phyloP scores from a whole-genome alignment of 2,888 invertebrate genomes.

The Xanthia togata region DNA sequence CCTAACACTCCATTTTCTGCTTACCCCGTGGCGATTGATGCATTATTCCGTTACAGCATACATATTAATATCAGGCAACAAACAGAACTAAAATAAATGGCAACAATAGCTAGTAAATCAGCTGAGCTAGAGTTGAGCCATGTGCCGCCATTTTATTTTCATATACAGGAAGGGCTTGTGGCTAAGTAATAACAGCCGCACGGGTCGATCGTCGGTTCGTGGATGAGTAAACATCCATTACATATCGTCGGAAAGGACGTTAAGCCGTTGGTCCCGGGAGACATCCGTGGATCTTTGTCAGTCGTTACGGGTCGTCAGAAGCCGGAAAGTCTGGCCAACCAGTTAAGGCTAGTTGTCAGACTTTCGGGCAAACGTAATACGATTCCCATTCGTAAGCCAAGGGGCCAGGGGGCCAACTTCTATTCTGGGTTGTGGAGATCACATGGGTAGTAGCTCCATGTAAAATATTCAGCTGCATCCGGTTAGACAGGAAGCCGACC shows the following conservation, averaged over 20 bases:
- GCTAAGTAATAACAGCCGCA: neutral
- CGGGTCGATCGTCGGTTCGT: neutral
- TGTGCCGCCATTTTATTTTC: slow-evolving; percentile 18
- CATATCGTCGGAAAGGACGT: no score
- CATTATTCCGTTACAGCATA: neutral
- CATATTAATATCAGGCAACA: slow-evolving; percentile 31
- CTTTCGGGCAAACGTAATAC: no score
- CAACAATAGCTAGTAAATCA: slow-evolving; percentile 30
- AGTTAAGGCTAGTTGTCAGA: no score
- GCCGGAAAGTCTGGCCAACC: no score
- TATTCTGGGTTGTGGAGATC: no score
- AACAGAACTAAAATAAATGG: slow-evolving; percentile 10
- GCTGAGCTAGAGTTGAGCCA: slow-evolving; percentile 15
- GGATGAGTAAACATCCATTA: neutral
- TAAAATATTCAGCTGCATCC: no score
- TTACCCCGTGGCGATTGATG: neutral
- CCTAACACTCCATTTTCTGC: slow-evolving; percentile 10
- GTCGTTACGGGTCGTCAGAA: no score
- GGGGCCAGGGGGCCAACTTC: no score
- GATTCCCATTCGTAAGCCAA: no score
- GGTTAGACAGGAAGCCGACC: no score
- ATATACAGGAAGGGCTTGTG: neutral
- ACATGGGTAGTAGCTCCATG: no score
- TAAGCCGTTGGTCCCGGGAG: neutral
- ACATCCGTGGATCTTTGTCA: no score